These are phyloP conservation scores for Calonectris borealis DNA, from an alignment of 2,113 vertebrate genomes.

Conservation along the genomic window DNA sequence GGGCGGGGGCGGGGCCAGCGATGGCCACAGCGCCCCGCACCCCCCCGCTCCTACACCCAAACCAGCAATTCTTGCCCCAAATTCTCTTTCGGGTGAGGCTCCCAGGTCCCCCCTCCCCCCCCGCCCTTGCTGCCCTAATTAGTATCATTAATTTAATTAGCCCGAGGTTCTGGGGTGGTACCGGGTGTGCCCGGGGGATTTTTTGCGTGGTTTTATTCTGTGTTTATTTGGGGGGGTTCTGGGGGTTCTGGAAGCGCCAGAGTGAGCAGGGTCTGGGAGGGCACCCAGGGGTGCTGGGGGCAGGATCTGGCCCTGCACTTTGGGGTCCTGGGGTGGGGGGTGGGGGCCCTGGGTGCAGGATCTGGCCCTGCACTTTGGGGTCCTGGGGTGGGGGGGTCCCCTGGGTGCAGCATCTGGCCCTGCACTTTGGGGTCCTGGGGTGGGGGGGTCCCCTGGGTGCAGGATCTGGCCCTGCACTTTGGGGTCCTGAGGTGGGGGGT, in stretches of 20 bases:
- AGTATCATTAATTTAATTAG: not conserved
- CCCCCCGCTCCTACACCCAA: fast-evolving
- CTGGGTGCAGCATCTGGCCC: not conserved
- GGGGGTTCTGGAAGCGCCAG: no score
- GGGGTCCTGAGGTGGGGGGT: no score
- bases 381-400: not conserved
- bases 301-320: not conserved
- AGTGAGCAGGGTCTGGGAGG: not conserved
- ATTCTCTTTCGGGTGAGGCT: not conserved
- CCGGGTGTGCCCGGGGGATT: fast-evolving
- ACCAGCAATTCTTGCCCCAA: not conserved
- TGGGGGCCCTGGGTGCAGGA: no score
- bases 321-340: not conserved
- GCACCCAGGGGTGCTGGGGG: not conserved
- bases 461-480: no score
- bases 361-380: fast-evolving
- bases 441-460: no score
- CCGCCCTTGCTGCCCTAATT: not conserved
- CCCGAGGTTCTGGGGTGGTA: fast-evolving
- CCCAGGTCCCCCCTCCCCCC: no score
- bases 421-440: no score
- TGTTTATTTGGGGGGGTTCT: not conserved
- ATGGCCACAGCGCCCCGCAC: fast-evolving
- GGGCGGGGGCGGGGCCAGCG: no score
- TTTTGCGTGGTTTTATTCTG: not conserved